Percentiles rank a stretch among this genome's conserved stretches.
phyloP scores from a whole-genome alignment of 2,113 vertebrate species.

The Daubentonia madagascariensis region DNA sequence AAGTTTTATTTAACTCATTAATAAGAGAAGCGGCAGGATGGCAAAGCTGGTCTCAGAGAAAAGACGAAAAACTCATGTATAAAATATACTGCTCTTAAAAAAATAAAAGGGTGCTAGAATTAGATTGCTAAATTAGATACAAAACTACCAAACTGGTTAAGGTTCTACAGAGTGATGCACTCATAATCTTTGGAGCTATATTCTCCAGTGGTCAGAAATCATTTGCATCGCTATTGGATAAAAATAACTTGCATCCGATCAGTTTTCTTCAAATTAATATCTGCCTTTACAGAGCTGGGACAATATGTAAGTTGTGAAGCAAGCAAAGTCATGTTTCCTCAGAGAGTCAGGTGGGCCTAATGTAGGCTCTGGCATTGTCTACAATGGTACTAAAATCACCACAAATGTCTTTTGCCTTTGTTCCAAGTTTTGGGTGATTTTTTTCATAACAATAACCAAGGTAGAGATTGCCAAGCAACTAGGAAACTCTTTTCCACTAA shows the following conservation, averaged over 20 bases:
- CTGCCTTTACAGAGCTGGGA: neutral
- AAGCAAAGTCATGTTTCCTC: neutral
- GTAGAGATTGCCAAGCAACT: neutral
- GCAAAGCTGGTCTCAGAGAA: neutral
- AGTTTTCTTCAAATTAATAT: neutral
- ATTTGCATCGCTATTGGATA: neutral
- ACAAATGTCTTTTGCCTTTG: neutral
- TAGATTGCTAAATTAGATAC: neutral
- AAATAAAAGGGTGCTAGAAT: neutral
- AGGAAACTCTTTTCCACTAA: neutral
- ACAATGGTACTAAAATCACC: neutral
- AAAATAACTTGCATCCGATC: neutral
- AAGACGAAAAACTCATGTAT: neutral
- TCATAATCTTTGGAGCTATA: neutral
- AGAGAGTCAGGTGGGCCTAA: neutral
- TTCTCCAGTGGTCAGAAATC: neutral
- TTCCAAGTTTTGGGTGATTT: neutral
- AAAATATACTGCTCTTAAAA: neutral
- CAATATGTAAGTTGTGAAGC: neutral
- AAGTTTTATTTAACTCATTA: neutral
- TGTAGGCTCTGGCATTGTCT: neutral
- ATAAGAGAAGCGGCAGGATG: neutral
- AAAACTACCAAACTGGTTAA: neutral
- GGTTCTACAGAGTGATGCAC: neutral
- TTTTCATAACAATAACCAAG: neutral